These are phyloP conservation scores for Uria lomvia DNA, from an alignment of 2,113 vertebrate genomes.

Conservation along the genomic window DNA sequence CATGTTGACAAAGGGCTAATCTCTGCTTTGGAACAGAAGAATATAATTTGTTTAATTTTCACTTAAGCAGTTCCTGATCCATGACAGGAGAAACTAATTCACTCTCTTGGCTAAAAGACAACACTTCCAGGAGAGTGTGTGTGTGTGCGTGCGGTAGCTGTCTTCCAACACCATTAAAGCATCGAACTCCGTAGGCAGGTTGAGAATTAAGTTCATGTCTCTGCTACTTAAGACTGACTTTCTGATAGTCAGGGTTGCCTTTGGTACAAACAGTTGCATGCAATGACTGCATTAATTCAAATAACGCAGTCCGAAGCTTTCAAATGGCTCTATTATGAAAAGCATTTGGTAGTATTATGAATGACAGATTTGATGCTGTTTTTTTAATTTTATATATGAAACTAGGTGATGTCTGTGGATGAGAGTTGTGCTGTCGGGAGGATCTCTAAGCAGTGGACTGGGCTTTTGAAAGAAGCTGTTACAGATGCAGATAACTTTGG, in stretches of 20 bases:
- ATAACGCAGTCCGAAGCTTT: not conserved
- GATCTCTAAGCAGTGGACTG: slow-evolving; percentile 93
- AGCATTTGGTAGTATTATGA: not conserved
- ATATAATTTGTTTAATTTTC: not conserved
- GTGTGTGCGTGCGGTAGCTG: not conserved
- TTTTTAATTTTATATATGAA: not conserved
- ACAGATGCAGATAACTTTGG: slow-evolving; percentile 92
- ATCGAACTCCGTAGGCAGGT: not conserved
- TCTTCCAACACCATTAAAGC: not conserved
- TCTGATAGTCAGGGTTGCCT: not conserved
- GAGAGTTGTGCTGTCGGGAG: slow-evolving; percentile 81
- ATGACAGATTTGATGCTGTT: not conserved
- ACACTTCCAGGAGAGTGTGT: not conserved
- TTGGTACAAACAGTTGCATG: not conserved
- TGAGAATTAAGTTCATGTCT: not conserved
- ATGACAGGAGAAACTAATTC: not conserved
- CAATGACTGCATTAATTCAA: not conserved
- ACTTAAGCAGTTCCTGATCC: not conserved
- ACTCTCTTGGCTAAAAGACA: not conserved
- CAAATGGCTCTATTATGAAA: not conserved
- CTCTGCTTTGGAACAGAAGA: not conserved
- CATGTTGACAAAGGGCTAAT: not conserved
- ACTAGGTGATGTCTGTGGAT: slow-evolving; percentile 84
- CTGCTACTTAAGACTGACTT: not conserved
- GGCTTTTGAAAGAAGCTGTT: slow-evolving; percentile 82